phyloP scores from a whole-genome alignment of 2,797 vertebrate genomes.

The Muscicapa striata region DNA sequence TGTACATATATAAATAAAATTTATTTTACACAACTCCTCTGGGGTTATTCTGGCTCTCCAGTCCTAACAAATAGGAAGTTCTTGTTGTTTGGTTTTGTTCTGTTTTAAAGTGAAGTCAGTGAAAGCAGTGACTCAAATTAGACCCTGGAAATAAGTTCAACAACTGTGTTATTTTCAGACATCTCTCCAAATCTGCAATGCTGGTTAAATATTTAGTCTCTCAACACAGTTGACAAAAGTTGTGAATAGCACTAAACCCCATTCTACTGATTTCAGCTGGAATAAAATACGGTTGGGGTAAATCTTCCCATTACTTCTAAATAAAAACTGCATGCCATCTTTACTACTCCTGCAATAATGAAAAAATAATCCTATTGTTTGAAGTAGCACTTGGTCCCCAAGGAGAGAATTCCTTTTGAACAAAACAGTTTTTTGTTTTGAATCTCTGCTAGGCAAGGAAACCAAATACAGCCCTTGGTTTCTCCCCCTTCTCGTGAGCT shows the following conservation, averaged over 20 bases:
- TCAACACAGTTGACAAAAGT: background rate
- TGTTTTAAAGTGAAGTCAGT: background rate
- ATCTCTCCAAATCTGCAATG: background rate
- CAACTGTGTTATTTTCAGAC: conserved; percentile 12
- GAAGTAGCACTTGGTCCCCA: background rate
- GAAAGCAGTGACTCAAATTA: conserved; percentile 20
- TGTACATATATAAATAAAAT: background rate
- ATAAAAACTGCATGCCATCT: background rate
- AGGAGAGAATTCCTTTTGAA: conserved; percentile 17
- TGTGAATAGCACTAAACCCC: background rate
- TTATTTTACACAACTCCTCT: background rate
- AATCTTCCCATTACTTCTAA: background rate
- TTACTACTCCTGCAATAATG: background rate
- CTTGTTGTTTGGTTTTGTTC: background rate
- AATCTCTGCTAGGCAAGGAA: conserved; percentile 20
- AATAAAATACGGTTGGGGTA: background rate
- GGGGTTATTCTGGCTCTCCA: background rate
- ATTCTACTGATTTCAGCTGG: background rate
- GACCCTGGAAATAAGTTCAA: background rate
- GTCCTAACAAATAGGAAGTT: background rate
- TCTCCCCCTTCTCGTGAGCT: background rate
- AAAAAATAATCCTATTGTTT: conserved; percentile 21
- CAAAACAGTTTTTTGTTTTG: conserved; percentile 1
- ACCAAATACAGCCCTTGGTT: conserved; percentile 4
- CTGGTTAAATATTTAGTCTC: background rate